phyloP scores from a whole-genome alignment of 2,888 invertebrate species.

The Cataglyphis altisquamis region DNA sequence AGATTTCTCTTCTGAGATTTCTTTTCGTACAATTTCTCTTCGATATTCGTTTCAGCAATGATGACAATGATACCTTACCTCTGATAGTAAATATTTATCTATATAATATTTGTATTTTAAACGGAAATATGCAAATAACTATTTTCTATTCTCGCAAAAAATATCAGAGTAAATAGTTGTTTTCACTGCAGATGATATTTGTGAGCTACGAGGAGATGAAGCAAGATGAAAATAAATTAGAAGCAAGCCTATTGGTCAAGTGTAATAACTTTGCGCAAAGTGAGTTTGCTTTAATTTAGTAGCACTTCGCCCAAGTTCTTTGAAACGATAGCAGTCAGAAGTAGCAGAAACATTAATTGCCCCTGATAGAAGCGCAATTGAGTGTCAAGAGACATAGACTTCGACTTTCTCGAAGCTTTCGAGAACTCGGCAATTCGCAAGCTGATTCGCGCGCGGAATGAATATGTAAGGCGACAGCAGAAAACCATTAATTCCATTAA shows the following conservation, averaged over 20 bases:
- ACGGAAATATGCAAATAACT: slow-evolving; percentile 12
- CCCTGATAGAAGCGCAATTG: slow-evolving; percentile 33
- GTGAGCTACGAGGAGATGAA: neutral
- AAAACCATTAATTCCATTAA: slow-evolving; percentile 46
- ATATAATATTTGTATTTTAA: slow-evolving; percentile 2
- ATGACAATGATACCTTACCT: slow-evolving; percentile 16
- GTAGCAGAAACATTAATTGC: slow-evolving; percentile 43
- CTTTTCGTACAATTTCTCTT: slow-evolving; percentile 9
- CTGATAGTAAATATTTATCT: slow-evolving; percentile 5
- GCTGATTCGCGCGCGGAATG: slow-evolving; percentile 35
- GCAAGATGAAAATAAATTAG: neutral
- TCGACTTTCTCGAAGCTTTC: slow-evolving; percentile 41
- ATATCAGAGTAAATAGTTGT: neutral
- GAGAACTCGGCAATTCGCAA: slow-evolving; percentile 40
- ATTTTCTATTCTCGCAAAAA: neutral
- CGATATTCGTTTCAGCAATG: slow-evolving; percentile 28
- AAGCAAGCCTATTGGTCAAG: slow-evolving; percentile 26
- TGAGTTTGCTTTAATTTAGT: slow-evolving; percentile 32
- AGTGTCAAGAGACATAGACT: slow-evolving; percentile 46
- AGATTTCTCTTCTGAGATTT: slow-evolving; percentile 35
- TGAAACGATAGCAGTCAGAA: slow-evolving; percentile 25
- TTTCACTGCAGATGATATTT: neutral
- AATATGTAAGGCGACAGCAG: slow-evolving; percentile 52
- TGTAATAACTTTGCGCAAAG: slow-evolving; percentile 35
- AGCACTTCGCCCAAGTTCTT: slow-evolving; percentile 14